Base-by-base conservation (phyloP, 2,797 vertebrate species). In the Gymnothorax reevesii region DNA sequence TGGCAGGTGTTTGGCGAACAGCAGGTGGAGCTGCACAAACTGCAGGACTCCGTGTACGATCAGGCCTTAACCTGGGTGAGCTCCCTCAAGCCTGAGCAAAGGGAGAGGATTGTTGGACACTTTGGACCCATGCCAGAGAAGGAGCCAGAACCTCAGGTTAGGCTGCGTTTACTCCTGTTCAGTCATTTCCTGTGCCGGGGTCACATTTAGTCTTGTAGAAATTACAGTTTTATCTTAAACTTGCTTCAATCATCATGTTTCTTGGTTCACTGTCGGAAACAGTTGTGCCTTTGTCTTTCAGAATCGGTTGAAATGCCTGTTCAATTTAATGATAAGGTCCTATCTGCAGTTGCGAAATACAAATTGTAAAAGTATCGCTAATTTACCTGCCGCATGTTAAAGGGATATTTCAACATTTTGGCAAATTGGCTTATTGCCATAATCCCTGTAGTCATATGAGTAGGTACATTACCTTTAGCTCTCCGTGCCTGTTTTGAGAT, bases 51-150 rank as follows among this genome's bases (percentile, higher is more conserved):
- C 55, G 96, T 97, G 54, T 97, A 97, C 20, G 94, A 95, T 87
- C 95, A 96, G 89, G 95, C 95, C 0, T 93, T 92, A 25, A 90
- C 75, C 0, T 97, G 96, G 96, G 96, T 97, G 90, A 94, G 94
- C 88, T 96, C 95, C 0, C 94, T 97, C 85, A 95, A 96, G 90
- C 86, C 92, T 82, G 93, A 94, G 20, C 92, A 97, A 91, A 96
- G 94, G 92, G 94, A 89, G 90, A 93, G 96, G 84, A 96, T 97
- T 90, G 91, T 96, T 84, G 93, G 87, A 90, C 96, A 97, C 85
- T 97, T 97, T 90, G 96, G 96, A 87, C 94, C 95, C 86, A 96
- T 96, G 95, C 96, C 96, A 73, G 92, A 92, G 54, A 97, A 97
- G 87, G 96, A 97, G 89, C 91, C 90, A 27, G 95, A 97, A 88